These are phyloP conservation scores for Hippasteria phrygiana DNA, from an alignment of 53 echinoderm and acorn worm species.

Conservation along the genomic window DNA sequence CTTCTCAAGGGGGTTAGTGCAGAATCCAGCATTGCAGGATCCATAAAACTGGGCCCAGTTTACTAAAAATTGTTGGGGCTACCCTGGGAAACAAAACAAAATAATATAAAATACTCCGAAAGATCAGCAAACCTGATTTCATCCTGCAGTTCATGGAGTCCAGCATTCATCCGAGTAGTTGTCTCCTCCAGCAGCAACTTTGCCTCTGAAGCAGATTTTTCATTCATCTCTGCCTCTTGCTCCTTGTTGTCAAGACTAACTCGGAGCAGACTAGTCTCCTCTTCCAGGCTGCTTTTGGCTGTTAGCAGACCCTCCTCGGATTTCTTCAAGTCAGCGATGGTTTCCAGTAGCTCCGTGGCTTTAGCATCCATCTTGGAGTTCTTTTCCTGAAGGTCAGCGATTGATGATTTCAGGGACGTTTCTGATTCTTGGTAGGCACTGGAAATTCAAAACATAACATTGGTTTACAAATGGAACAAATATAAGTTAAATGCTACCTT, in stretches of 20 bases:
- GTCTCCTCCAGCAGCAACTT: background rate
- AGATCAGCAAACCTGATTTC: background rate
- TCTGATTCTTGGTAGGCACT: conserved; percentile 10
- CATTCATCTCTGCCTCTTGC: conserved; percentile 35
- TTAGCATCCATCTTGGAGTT: conserved; percentile 6
- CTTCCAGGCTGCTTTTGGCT: conserved; percentile 21
- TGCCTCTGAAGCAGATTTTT: background rate
- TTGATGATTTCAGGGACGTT: conserved; percentile 3
- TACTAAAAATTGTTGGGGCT: too few species aligned
- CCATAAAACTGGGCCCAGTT: background rate
- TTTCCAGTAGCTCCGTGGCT: conserved; percentile 31
- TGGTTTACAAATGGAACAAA: background rate
- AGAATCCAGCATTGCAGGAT: too few species aligned
- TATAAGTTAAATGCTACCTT: too few species aligned
- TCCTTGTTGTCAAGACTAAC: conserved; percentile 25
- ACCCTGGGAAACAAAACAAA: too few species aligned
- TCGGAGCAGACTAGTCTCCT: conserved; percentile 19
- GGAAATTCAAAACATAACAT: background rate
- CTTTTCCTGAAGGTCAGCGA: conserved; percentile 6
- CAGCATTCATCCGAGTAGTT: background rate
- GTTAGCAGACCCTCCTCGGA: conserved; percentile 36
- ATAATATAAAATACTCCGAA: background rate
- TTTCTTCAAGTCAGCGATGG: conserved; percentile 20
- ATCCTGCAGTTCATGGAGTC: background rate
- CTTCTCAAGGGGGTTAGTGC: too few species aligned